Evolutionary conservation across 2,797 vertebrate species (phyloP).

Genomic region (Limnodromus scolopaceus): DNA sequence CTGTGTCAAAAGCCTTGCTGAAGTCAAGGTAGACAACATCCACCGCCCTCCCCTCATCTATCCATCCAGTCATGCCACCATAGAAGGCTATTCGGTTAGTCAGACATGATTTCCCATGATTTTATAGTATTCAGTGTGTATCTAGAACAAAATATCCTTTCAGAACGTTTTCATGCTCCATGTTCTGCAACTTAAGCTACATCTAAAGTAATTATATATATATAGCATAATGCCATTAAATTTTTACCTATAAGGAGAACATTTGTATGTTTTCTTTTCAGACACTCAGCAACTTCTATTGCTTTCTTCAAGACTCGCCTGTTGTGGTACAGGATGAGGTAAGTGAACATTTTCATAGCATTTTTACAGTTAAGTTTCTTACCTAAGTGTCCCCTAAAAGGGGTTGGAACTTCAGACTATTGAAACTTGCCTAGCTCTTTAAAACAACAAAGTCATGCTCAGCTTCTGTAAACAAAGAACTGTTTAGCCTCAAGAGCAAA

Average conservation of each 20-base stretch:
- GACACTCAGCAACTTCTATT: constrained; percentile 80
- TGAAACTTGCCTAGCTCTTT: background rate
- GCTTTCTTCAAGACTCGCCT: constrained; percentile 86
- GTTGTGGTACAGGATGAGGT: background rate
- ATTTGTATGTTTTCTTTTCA: constrained; percentile 82
- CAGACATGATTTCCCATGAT: no score
- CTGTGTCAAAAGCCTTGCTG: no score
- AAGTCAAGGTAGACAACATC: no score
- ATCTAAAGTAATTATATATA: background rate
- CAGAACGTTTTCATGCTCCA: background rate
- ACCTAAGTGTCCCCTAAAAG: background rate
- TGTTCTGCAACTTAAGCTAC: background rate
- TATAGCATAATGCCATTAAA: background rate
- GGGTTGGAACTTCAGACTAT: background rate
- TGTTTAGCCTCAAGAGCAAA: background rate
- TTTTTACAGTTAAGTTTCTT: background rate
- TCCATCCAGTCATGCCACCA: no score
- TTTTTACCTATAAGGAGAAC: constrained; percentile 83
- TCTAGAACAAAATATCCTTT: background rate
- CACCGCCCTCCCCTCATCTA: no score
- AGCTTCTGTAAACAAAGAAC: background rate
- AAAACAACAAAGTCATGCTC: background rate
- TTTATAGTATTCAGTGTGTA: background rate
- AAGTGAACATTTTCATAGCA: background rate
- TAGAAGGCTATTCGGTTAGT: no score